These are phyloP conservation scores for Tadarida brasiliensis DNA, from an alignment of 2,797 vertebrate genomes.

Conservation along the genomic window DNA sequence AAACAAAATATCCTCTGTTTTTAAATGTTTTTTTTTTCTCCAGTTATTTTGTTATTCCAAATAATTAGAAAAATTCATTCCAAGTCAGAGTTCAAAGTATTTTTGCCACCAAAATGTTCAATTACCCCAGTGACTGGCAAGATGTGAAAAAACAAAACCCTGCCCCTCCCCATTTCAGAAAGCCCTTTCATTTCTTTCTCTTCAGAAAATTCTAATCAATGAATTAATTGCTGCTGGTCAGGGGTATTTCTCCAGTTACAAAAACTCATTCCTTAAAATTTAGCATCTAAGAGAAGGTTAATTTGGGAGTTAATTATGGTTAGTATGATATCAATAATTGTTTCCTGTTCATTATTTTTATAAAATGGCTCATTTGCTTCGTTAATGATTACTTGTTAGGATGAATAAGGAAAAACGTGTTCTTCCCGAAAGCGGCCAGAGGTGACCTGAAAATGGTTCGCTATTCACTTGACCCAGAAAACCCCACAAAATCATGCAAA, in stretches of 20 bases:
- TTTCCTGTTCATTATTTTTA: slow-evolving; percentile 45
- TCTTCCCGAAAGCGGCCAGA: too few species aligned
- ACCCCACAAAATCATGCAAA: too few species aligned
- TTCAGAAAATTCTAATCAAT: slow-evolving; percentile 40
- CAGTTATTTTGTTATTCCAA: slow-evolving; percentile 11
- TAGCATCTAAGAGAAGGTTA: slow-evolving; percentile 24
- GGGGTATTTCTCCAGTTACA: slow-evolving; percentile 4
- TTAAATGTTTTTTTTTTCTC: slow-evolving; percentile 25
- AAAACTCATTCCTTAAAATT: slow-evolving; percentile 54
- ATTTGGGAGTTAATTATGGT: slow-evolving; percentile 46
- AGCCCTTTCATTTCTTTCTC: not conserved
- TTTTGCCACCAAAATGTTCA: not conserved
- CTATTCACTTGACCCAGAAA: too few species aligned
- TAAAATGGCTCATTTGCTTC: slow-evolving; percentile 45
- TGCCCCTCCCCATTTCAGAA: not conserved
- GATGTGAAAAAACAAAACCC: not conserved
- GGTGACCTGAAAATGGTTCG: too few species aligned
- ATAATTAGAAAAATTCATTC: slow-evolving; percentile 14
- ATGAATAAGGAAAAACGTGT: slow-evolving; percentile 41
- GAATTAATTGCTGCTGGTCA: not conserved
- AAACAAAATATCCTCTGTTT: not conserved
- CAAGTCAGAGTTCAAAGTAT: not conserved
- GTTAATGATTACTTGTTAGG: slow-evolving; percentile 22
- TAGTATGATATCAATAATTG: slow-evolving; percentile 32
- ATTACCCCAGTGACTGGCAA: not conserved